Percentiles rank a stretch among this genome's conserved stretches.
Conservation (phyloP, 2,888 invertebrate species). For the Xylota segnis region DNA sequence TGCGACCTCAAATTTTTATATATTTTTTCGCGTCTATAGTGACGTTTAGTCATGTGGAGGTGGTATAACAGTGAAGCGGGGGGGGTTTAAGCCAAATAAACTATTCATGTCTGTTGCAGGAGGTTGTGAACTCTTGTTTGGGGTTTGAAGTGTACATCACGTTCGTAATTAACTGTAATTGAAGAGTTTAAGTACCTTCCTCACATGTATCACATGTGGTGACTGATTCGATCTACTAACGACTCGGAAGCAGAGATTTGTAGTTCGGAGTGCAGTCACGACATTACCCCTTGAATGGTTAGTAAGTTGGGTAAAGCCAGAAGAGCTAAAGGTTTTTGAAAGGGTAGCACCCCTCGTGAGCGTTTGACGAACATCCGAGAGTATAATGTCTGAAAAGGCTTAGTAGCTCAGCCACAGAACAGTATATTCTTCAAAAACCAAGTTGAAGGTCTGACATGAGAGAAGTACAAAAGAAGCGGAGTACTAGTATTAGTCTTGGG, state of each 20-base stretch:
- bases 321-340: no score
- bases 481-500: no score
- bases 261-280: background rate
- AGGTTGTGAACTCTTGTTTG: background rate
- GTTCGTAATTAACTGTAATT: background rate
- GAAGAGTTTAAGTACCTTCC: background rate
- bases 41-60: constrained; percentile 33
- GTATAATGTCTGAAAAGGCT: no score
- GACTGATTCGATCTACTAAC: background rate
- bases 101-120: background rate
- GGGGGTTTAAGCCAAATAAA: background rate
- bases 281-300: background rate
- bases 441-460: no score
- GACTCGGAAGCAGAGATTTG: background rate
- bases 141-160: background rate
- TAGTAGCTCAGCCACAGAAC: no score
- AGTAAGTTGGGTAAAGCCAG: no score
- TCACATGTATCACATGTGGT: no score
- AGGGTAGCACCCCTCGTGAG: no score
- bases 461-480: no score
- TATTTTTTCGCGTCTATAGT: constrained; percentile 22
- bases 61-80: background rate
- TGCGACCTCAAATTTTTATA: constrained; percentile 58
- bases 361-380: no score
- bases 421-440: no score